These are phyloP conservation scores for Hippocampus guttulatus DNA, from an alignment of 2,113 vertebrate genomes.

Conservation along the genomic window DNA sequence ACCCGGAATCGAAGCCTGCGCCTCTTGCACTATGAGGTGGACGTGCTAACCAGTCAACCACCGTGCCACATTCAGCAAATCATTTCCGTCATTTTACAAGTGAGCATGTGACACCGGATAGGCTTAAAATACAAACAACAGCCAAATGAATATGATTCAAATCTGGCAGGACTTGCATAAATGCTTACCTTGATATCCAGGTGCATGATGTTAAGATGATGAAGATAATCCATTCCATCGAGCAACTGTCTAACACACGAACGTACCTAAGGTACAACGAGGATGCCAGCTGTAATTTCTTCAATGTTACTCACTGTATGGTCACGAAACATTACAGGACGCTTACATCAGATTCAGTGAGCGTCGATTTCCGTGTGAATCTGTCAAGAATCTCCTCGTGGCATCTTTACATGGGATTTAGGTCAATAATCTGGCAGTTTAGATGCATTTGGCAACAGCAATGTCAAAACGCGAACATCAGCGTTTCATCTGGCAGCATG, in stretches of 20 bases:
- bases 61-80: too few relatives aligned
- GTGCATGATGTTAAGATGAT: conserved; percentile 83
- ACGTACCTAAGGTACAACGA: conserved; percentile 73
- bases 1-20: too few relatives aligned
- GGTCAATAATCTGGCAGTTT: conserved; percentile 11
- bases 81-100: too few relatives aligned
- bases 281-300: background rate
- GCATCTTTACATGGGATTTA: conserved; percentile 77
- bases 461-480: background rate
- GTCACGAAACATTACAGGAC: background rate
- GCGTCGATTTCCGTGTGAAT: conserved; percentile 80
- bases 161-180: background rate
- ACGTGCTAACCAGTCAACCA: too few relatives aligned
- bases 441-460: background rate
- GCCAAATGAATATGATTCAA: background rate
- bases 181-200: conserved; percentile 87
- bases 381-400: conserved; percentile 90
- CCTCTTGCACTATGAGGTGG: too few relatives aligned
- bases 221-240: conserved; percentile 86
- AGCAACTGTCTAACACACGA: conserved; percentile 85
- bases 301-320: background rate
- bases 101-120: too few relatives aligned
- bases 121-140: too few relatives aligned
- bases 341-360: conserved; percentile 90
- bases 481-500: background rate